These are phyloP conservation scores for Reticulitermes speratus DNA, from an alignment of 1,140 invertebrate genomes.

Conservation along the genomic window DNA sequence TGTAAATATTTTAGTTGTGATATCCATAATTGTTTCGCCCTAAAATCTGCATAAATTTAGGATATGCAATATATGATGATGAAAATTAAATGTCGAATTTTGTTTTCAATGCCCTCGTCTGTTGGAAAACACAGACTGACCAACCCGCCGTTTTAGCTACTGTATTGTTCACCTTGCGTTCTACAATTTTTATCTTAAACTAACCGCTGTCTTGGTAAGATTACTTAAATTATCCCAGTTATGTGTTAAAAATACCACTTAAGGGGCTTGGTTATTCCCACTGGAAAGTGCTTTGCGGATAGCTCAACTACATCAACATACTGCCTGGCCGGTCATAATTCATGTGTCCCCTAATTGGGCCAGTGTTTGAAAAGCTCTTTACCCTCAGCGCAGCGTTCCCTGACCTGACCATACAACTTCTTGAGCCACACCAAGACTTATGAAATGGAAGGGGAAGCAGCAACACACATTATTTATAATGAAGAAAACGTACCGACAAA, in stretches of 20 bases:
- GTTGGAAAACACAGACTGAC: too few species aligned
- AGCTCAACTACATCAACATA: not conserved
- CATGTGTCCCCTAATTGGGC: not conserved
- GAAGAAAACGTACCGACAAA: not conserved
- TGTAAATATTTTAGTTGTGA: too few species aligned
- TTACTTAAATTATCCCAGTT: not conserved
- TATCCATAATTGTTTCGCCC: too few species aligned
- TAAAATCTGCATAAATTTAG: too few species aligned
- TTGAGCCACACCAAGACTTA: not conserved
- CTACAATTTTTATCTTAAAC: not conserved
- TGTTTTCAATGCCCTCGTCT: too few species aligned
- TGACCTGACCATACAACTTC: not conserved
- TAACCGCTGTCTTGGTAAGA: not conserved
- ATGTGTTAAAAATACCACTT: constrained; percentile 7
- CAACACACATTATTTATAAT: not conserved
- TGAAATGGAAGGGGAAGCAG: not conserved
- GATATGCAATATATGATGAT: too few species aligned
- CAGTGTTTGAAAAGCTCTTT: constrained; percentile 8
- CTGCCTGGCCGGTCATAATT: not conserved
- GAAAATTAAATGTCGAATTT: too few species aligned
- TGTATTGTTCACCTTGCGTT: too few species aligned
- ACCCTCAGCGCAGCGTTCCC: not conserved
- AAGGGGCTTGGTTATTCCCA: not conserved
- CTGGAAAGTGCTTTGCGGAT: too few species aligned
- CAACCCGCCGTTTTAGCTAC: too few species aligned